Conservation (phyloP, 92 coral and sea anemone species). For the Paramuricea clavata region DNA sequence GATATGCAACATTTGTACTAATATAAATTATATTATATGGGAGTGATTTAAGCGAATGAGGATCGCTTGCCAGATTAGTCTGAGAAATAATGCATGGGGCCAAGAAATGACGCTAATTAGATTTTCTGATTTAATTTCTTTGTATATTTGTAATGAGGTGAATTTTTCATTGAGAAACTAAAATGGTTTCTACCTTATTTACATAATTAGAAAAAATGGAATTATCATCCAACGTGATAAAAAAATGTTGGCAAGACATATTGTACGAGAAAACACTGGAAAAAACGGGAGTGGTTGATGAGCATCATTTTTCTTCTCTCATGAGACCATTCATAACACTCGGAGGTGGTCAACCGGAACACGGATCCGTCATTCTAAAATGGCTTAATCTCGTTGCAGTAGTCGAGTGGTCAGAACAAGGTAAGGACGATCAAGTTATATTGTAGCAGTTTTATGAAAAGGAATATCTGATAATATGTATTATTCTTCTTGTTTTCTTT, state of each 20-base stretch:
- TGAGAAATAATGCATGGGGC: too few relatives aligned
- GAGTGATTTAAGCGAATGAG: too few relatives aligned
- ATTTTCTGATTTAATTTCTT: too few relatives aligned
- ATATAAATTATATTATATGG: too few relatives aligned
- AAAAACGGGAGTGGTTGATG: slow-evolving; percentile 67
- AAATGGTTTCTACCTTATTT: not conserved
- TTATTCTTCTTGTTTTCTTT: too few relatives aligned
- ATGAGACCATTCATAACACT: slow-evolving; percentile 34
- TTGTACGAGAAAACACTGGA: slow-evolving; percentile 73
- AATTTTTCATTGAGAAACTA: not conserved
- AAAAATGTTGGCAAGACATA: slow-evolving; percentile 82
- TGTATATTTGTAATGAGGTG: not conserved
- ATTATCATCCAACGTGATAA: slow-evolving; percentile 76
- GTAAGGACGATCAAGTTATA: too few relatives aligned
- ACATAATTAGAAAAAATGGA: slow-evolving; percentile 67
- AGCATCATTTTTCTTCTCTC: slow-evolving; percentile 67
- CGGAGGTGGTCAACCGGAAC: not conserved
- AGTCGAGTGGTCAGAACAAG: not conserved
- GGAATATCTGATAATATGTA: too few relatives aligned
- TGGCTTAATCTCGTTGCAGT: slow-evolving; percentile 77
- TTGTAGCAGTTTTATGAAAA: too few relatives aligned
- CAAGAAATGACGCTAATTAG: too few relatives aligned
- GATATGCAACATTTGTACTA: too few relatives aligned
- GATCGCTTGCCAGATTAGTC: too few relatives aligned
- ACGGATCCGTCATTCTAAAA: slow-evolving; percentile 70